These are phyloP conservation scores for Pachyrhynchus sulphureomaculatus DNA, from an alignment of 1,140 invertebrate genomes.

Conservation along the genomic window DNA sequence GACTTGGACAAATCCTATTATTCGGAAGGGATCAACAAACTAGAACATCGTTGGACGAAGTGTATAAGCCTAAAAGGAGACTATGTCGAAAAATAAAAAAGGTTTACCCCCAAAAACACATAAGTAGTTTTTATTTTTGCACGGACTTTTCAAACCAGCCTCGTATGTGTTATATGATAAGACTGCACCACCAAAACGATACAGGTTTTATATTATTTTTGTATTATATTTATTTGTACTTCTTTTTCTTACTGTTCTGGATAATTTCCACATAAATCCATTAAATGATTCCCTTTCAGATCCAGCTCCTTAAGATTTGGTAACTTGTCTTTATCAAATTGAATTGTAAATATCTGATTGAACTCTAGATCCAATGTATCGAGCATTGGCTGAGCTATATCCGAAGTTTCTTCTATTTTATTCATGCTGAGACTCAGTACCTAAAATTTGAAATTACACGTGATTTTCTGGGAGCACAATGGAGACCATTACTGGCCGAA, in stretches of 20 bases:
- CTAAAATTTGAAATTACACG: conserved; percentile 3
- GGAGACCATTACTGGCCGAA: neutral
- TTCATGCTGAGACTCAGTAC: conserved; percentile 56
- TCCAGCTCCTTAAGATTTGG: conserved; percentile 50
- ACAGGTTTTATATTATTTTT: too few relatives aligned
- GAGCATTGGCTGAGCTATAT: conserved; percentile 56
- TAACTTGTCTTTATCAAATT: conserved; percentile 38
- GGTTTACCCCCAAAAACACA: too few relatives aligned
- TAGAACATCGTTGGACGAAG: too few relatives aligned
- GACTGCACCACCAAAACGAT: too few relatives aligned
- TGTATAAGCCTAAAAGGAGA: too few relatives aligned
- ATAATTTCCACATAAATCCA: conserved; percentile 50
- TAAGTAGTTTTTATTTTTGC: too few relatives aligned
- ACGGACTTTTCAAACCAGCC: too few relatives aligned
- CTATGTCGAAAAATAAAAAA: too few relatives aligned
- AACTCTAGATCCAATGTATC: conserved; percentile 56
- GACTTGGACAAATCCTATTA: too few relatives aligned
- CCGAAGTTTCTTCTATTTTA: conserved; percentile 51
- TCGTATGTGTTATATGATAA: too few relatives aligned
- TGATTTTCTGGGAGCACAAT: neutral
- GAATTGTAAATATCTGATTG: conserved; percentile 48
- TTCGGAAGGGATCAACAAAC: too few relatives aligned
- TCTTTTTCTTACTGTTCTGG: conserved; percentile 34
- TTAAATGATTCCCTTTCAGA: conserved; percentile 54
- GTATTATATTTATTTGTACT: neutral